Evolutionary conservation across 2,113 vertebrate species (phyloP).

Genomic region (Actenoides hombroni): DNA sequence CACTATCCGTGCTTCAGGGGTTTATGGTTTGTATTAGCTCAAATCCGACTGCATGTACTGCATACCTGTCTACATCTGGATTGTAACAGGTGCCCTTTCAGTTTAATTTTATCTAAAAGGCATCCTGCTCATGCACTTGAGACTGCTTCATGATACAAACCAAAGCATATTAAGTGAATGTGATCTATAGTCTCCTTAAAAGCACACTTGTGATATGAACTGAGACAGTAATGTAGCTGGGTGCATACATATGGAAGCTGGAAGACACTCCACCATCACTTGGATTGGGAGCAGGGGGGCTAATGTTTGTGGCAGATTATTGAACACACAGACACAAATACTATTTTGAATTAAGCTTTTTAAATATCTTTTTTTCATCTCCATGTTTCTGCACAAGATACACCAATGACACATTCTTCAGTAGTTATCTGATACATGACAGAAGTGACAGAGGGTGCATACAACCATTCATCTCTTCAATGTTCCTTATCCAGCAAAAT

Average conservation of each 20-base stretch:
- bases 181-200: background rate
- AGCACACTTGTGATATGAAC: background rate
- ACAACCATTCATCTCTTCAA: background rate
- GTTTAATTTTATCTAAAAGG: background rate
- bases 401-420: background rate
- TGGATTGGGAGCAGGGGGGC: background rate
- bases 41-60: background rate
- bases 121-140: background rate
- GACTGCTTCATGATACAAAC: background rate
- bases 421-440: background rate
- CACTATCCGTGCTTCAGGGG: accelerated
- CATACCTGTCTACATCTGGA: background rate
- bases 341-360: background rate
- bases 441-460: background rate
- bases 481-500: background rate
- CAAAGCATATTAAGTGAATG: background rate
- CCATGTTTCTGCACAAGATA: background rate
- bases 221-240: background rate
- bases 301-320: background rate
- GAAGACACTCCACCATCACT: accelerated
- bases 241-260: background rate
- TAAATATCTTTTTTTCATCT: background rate
- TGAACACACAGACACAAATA: background rate
- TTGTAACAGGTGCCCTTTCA: background rate
- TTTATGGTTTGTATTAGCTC: background rate